Evolutionary conservation across 2,113 vertebrate species (phyloP).

Genomic region (Aleadryas rufinucha): DNA sequence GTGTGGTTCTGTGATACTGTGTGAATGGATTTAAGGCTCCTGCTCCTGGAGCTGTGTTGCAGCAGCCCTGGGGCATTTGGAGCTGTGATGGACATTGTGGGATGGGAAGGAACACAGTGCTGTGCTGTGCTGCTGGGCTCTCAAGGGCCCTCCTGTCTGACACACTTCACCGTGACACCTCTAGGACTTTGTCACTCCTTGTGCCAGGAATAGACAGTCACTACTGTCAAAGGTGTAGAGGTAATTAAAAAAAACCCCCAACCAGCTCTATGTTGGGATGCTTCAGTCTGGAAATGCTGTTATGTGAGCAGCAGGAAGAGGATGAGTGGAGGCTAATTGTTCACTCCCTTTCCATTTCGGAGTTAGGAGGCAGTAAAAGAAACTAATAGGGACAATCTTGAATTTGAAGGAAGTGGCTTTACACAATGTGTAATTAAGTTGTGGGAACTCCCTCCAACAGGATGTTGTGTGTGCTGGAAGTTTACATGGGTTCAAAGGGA

Average conservation of each 20-base stretch:
- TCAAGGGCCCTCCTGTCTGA: not conserved
- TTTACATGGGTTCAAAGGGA: conserved; percentile 18
- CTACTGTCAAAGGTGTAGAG: not conserved
- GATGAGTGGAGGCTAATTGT: not conserved
- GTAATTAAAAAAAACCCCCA: not conserved
- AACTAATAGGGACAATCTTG: not conserved
- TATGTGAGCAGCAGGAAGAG: not conserved
- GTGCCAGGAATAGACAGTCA: not conserved
- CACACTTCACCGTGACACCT: not conserved
- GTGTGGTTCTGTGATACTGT: not conserved
- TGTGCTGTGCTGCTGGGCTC: not conserved
- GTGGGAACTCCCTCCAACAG: conserved; percentile 44
- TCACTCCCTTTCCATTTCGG: not conserved
- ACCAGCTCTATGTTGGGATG: not conserved
- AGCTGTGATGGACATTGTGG: not conserved
- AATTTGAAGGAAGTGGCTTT: conserved; percentile 55
- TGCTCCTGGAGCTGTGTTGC: not conserved
- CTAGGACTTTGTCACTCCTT: not conserved
- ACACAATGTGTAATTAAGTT: conserved; percentile 52
- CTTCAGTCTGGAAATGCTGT: not conserved
- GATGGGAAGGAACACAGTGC: rapidly evolving
- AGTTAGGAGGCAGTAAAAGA: not conserved
- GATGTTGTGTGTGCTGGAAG: conserved; percentile 14
- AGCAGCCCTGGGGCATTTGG: not conserved
- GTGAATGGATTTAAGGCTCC: not conserved